Evolutionary conservation across 1,140 invertebrate species (phyloP).

Genomic region (Lepidurus packardi): DNA sequence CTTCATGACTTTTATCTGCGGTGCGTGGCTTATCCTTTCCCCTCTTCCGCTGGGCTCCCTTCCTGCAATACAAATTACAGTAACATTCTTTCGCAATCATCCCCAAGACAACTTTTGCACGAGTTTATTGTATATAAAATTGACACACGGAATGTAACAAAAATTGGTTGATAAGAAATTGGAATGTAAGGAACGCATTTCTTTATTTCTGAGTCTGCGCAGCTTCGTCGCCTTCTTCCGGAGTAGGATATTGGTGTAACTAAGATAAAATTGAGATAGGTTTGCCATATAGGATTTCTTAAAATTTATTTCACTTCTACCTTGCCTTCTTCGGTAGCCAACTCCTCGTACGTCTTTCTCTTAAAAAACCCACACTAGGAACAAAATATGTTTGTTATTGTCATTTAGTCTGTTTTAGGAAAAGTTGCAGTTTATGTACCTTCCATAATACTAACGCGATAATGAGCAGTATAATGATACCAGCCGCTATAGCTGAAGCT

Average conservation of each 20-base stretch:
- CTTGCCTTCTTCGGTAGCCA: background rate
- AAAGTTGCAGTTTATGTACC: background rate
- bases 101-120: background rate
- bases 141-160: background rate
- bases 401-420: background rate
- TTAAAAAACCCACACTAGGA: background rate
- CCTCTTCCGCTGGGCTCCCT: background rate
- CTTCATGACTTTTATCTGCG: background rate
- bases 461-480: slow-evolving; percentile 24
- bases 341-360: background rate
- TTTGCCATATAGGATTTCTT: background rate
- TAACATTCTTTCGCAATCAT: background rate
- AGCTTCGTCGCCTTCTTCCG: background rate
- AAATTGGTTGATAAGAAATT: background rate
- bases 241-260: background rate
- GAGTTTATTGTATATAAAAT: slow-evolving; percentile 1
- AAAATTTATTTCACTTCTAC: background rate
- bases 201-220: background rate
- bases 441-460: slow-evolving; percentile 24
- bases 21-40: background rate
- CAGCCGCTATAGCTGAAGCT: slow-evolving; percentile 26
- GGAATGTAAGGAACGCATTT: background rate
- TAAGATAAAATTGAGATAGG: background rate
- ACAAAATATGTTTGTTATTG: background rate
- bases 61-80: background rate